phyloP scores from a whole-genome alignment of 2,888 invertebrate genomes.

The Macropis europaea region DNA sequence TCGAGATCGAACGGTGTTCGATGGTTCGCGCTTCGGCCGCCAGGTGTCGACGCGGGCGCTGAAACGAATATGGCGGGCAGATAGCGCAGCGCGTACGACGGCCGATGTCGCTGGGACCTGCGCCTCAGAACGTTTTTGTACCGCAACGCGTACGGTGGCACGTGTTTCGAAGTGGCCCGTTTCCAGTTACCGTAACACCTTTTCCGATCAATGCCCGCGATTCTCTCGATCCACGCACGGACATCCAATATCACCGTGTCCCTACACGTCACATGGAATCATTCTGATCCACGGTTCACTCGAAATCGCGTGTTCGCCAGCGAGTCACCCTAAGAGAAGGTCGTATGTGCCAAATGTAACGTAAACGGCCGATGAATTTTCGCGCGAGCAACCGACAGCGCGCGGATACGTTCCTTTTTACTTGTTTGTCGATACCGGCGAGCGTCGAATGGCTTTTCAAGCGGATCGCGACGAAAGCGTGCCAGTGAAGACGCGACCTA shows the following conservation, averaged over 20 bases:
- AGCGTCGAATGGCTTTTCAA: slow-evolving; percentile 37
- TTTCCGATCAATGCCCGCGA: slow-evolving; percentile 38
- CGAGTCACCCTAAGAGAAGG: not conserved
- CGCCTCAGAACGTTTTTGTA: slow-evolving; percentile 59
- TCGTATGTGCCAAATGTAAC: slow-evolving; percentile 48
- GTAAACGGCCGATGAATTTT: too few species aligned
- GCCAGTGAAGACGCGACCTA: slow-evolving; percentile 25
- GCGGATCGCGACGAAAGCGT: not conserved
- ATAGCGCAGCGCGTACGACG: slow-evolving; percentile 16
- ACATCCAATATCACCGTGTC: not conserved
- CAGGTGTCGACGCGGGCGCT: slow-evolving; percentile 15
- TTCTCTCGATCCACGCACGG: not conserved
- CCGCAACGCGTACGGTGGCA: slow-evolving; percentile 53
- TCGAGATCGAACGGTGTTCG: not conserved
- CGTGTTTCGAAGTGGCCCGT: slow-evolving; percentile 32
- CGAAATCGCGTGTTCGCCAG: too few species aligned
- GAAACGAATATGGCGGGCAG: slow-evolving; percentile 36
- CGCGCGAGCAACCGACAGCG: too few species aligned
- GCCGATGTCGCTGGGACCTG: slow-evolving; percentile 40
- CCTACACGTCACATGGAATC: not conserved
- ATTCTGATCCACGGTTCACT: too few species aligned
- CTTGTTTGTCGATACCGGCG: not conserved
- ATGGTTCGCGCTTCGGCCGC: not conserved
- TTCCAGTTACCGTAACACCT: not conserved
- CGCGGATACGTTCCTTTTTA: not conserved